A percentile compares a stretch with the other conserved stretches of the same genome.
These are phyloP conservation scores for Papilio machaon DNA, from an alignment of 1,140 invertebrate species.

Conservation along the genomic window DNA sequence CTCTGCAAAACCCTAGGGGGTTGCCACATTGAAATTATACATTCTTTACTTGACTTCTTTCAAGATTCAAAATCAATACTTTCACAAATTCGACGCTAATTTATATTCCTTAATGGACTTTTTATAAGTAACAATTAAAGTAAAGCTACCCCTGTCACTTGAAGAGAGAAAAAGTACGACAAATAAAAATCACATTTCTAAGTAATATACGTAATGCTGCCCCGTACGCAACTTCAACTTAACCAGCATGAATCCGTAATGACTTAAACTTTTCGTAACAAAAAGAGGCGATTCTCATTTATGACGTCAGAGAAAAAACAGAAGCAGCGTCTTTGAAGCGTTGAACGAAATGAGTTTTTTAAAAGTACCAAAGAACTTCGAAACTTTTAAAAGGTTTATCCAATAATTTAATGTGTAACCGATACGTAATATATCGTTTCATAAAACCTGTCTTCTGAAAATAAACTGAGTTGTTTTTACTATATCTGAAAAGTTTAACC, in stretches of 20 bases:
- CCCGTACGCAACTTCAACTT: slow-evolving; percentile 3
- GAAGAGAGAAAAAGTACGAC: neutral
- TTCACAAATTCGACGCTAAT: too few species aligned
- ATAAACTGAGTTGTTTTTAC: neutral
- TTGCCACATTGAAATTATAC: too few species aligned
- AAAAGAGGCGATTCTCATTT: slow-evolving; percentile 31
- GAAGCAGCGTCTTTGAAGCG: slow-evolving; percentile 28
- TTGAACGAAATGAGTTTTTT: slow-evolving; percentile 31
- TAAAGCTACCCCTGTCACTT: neutral
- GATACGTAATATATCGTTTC: neutral
- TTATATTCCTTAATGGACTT: too few species aligned
- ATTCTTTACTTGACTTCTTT: too few species aligned
- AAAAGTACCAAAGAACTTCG: neutral
- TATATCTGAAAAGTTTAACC: neutral
- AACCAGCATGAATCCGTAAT: slow-evolving; percentile 30
- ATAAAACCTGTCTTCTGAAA: neutral
- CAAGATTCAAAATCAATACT: too few species aligned
- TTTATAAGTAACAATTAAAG: neutral
- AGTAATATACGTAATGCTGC: slow-evolving; percentile 20
- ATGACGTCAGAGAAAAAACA: slow-evolving; percentile 17
- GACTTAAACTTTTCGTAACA: slow-evolving; percentile 31
- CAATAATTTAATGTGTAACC: slow-evolving; percentile 3
- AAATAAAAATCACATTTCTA: neutral
- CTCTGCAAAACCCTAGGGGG: too few species aligned
- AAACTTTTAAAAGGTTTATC: slow-evolving; percentile 17